Evolutionary conservation across 2,797 vertebrate species (phyloP).

Genomic region (Rousettus madagascariensis): DNA sequence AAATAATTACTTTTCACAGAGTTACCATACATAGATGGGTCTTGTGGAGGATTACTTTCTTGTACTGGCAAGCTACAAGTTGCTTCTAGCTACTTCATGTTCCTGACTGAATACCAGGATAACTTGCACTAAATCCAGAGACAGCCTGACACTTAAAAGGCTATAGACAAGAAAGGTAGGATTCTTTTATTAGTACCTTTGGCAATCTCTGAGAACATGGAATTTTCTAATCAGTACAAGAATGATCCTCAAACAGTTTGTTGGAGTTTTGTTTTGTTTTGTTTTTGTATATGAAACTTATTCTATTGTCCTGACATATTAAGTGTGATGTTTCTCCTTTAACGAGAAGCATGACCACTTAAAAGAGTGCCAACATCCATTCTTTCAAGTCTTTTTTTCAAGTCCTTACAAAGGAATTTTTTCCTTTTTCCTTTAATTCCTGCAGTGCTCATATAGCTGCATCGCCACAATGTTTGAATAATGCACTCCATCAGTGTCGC

Average conservation of each 20-base stretch:
- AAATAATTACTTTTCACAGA: background rate
- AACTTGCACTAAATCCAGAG: background rate
- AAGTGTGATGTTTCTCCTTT: slow-evolving; percentile 3
- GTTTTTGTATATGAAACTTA: background rate
- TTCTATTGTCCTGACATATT: background rate
- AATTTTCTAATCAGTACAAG: background rate
- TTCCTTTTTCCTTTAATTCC: background rate
- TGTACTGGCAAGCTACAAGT: background rate
- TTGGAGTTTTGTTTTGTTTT: background rate
- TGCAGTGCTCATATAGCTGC: no score
- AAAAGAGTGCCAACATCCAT: background rate
- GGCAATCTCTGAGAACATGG: background rate
- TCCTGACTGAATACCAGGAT: background rate
- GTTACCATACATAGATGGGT: background rate
- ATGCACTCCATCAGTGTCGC: background rate
- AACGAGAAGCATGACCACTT: background rate
- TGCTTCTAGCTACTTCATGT: background rate
- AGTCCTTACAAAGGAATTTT: background rate
- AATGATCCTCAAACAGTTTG: background rate
- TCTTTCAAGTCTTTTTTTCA: background rate
- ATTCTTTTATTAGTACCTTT: background rate
- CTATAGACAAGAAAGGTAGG: background rate
- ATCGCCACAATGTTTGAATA: background rate
- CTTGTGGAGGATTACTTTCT: background rate
- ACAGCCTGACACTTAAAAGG: background rate